A percentile compares a stretch with the other conserved stretches of the same genome.
Conservation (phyloP, 2,797 vertebrate species). For the Syngnathus acus region DNA sequence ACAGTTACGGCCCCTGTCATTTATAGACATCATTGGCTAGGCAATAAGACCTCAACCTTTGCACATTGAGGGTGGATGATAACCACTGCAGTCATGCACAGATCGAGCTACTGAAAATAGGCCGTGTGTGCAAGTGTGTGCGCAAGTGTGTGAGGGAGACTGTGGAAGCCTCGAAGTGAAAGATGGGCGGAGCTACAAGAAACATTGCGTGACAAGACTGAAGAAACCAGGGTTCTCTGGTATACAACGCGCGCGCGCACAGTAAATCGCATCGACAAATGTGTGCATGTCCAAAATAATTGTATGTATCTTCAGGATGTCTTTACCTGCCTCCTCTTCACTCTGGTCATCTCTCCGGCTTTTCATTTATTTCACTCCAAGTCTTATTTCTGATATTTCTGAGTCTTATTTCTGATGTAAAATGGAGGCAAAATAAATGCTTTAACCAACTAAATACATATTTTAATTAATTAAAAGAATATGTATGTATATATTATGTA, state of each 20-base stretch:
- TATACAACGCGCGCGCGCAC: conserved; percentile 18
- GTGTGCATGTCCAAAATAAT: conserved; percentile 5
- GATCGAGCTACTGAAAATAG: conserved; percentile 30
- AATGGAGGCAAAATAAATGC: not conserved
- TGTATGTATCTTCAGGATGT: not conserved
- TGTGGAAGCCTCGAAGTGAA: conserved; percentile 13
- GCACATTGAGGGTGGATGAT: conserved; percentile 6
- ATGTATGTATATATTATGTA: too few relatives aligned
- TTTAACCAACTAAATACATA: not conserved
- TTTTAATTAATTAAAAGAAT: too few relatives aligned
- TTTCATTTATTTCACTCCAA: not conserved
- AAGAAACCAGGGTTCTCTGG: conserved; percentile 9
- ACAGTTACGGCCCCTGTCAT: not conserved
- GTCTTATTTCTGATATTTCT: not conserved
- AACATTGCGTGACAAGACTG: conserved; percentile 16
- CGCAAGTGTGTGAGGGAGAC: conserved; percentile 11
- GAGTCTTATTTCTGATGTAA: not conserved
- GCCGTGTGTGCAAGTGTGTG: conserved; percentile 23
- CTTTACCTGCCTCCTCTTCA: not conserved
- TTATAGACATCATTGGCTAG: conserved; percentile 7
- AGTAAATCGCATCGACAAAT: not conserved
- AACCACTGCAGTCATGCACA: conserved; percentile 24
- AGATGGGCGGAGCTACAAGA: conserved; percentile 17
- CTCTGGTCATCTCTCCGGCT: not conserved
- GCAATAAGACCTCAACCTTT: conserved; percentile 21